Conservation (phyloP, 2,888 invertebrate genomes). For the Eumacrocentrus americanus region DNA sequence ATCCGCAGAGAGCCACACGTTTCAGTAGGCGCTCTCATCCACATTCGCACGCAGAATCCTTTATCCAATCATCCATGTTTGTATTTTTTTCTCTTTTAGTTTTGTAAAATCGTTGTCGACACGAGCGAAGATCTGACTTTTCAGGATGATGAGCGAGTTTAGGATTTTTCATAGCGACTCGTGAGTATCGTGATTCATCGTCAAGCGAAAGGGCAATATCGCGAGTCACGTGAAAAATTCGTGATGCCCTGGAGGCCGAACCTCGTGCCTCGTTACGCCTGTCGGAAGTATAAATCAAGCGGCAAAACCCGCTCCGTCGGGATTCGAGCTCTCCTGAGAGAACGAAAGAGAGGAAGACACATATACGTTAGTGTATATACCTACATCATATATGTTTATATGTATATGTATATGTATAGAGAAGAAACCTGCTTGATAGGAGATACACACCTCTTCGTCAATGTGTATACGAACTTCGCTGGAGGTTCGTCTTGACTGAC, state of each 20-base stretch:
- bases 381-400: not conserved
- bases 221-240: conserved; percentile 39
- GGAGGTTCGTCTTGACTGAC: not conserved
- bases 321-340: conserved; percentile 39
- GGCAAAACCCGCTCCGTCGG: conserved; percentile 42
- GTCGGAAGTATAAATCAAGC: conserved; percentile 59
- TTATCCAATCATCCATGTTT: too few relatives aligned
- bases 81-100: not conserved
- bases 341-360: conserved; percentile 31
- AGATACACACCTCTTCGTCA: not conserved
- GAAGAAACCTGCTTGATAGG: not conserved
- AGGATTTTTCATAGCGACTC: too few relatives aligned
- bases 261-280: conserved; percentile 51
- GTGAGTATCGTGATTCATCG: conserved; percentile 30
- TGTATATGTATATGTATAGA: not conserved
- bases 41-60: too few relatives aligned
- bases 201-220: conserved; percentile 31
- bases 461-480: not conserved
- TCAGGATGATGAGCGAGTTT: too few relatives aligned
- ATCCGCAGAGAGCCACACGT: too few relatives aligned
- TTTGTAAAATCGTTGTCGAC: too few relatives aligned
- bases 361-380: not conserved
- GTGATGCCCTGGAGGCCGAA: conserved; percentile 39
- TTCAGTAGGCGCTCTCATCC: too few relatives aligned
- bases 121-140: too few relatives aligned